Base-by-base conservation (phyloP, 2,888 invertebrate genomes). In the Cecidostiba fungosa region DNA sequence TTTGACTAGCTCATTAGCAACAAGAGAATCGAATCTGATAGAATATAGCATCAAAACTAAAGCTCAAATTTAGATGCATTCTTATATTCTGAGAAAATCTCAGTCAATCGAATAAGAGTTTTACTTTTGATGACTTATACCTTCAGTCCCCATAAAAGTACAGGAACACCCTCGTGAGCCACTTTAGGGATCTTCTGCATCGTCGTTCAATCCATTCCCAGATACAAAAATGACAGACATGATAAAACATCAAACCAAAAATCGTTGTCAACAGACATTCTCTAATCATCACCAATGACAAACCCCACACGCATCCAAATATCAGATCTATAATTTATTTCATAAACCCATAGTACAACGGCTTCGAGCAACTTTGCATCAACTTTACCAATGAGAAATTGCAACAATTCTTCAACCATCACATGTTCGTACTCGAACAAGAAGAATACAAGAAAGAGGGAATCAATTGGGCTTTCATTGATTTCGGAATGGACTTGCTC, bases 341-440 rank as follows among this genome's bases (percentile, higher is more conserved):
- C 80, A 19, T 84, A 74, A 80, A 84, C 62, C 77, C 54, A 54
- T 84, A 99, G 99, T 98, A 95, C 96, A 99, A 99, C 95, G 98
- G 98, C 94, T 99, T 99, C 95, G 99, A 99, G 95, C 99, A 99
- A 96, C 96, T 99, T 94, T 99, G 99, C 96, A 99, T 99, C 96
- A 99, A 99, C 96, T 99, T 99, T 95, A 99, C 99, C 94, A 99
- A 99, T 94, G 99, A 99, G 95, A 98, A 99, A 95, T 96, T 99
- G 91, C 99, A 99, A 95, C 99, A 99, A 95, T 99, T 99, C 96
- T 99, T 99, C 96, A 99, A 99, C 95, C 99, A 99, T 94, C 97
- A 98, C 96, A 99, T 99, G 99, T 99, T 99, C 95, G 99, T 99
- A 90, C 95, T 99, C 94, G 99, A 99, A 95, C 99, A 99, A 96